A percentile compares a stretch with the other conserved stretches of the same genome.
phyloP scores from a whole-genome alignment of 2,797 vertebrate genomes.

The Hyperoplus immaculatus region DNA sequence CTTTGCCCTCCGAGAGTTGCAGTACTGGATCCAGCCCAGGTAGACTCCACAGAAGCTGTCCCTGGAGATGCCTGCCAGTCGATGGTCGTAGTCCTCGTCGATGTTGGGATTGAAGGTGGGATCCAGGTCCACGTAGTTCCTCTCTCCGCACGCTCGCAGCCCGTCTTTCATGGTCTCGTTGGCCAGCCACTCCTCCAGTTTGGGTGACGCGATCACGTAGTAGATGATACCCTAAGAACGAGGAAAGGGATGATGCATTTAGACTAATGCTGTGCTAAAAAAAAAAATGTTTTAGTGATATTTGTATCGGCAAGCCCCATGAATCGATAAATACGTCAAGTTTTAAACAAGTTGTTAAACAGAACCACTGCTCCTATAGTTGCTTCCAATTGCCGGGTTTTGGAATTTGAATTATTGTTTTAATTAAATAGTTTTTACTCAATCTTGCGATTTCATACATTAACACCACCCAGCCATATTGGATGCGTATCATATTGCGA shows the following conservation, averaged over 20 bases:
- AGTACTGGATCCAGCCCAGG: constrained; percentile 98
- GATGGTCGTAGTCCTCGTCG: constrained; percentile 98
- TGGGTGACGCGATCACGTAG: constrained; percentile 93
- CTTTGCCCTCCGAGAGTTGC: constrained; percentile 93
- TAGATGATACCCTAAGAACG: constrained; percentile 94
- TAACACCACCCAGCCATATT: not conserved
- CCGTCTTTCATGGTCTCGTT: constrained; percentile 98
- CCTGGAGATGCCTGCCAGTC: constrained; percentile 95
- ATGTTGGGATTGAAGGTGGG: constrained; percentile 99
- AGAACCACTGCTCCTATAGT: too few relatives aligned
- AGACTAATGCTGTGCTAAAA: not conserved
- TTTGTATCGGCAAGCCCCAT: too few relatives aligned
- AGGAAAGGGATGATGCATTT: not conserved
- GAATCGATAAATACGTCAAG: too few relatives aligned
- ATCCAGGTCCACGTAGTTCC: constrained; percentile 97
- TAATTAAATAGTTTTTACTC: too few relatives aligned
- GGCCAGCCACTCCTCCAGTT: constrained; percentile 96
- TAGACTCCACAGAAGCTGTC: constrained; percentile 98
- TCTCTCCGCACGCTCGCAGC: constrained; percentile 90
- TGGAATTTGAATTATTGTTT: too few relatives aligned
- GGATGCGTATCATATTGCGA: too few relatives aligned
- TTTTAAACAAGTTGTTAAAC: too few relatives aligned
- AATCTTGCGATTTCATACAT: not conserved
- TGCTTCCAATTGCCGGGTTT: too few relatives aligned
- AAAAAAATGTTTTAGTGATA: too few relatives aligned